A percentile compares a stretch with the other conserved stretches of the same genome.
Evolutionary conservation across 2,113 vertebrate species (phyloP).

Genomic region (Oreotragus oreotragus): DNA sequence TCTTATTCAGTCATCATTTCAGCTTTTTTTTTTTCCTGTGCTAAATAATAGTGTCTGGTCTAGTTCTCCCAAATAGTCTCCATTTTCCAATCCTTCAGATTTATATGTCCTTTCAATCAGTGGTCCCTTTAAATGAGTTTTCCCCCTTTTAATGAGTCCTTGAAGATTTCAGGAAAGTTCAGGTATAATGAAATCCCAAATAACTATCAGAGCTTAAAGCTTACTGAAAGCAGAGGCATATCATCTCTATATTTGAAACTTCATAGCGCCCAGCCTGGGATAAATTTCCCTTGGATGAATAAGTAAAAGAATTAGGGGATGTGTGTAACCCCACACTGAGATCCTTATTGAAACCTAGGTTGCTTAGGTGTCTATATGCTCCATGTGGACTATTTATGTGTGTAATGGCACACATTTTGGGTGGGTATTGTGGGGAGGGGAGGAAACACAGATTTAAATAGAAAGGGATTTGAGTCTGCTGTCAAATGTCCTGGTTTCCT

Average conservation of each 20-base stretch:
- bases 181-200: background rate
- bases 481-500: background rate
- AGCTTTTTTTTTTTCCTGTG: background rate
- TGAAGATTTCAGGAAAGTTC: background rate
- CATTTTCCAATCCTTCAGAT: constrained; percentile 46
- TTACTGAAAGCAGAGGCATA: background rate
- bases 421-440: background rate
- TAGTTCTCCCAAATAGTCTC: background rate
- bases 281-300: background rate
- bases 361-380: background rate
- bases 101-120: constrained; percentile 33
- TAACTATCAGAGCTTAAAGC: background rate
- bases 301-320: background rate
- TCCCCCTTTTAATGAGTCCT: background rate
- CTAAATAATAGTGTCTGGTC: constrained; percentile 44
- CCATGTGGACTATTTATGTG: background rate
- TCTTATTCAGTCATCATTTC: constrained; percentile 60
- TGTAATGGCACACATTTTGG: background rate
- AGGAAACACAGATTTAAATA: background rate
- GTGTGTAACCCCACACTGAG: background rate
- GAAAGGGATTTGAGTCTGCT: background rate
- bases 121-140: too few relatives aligned
- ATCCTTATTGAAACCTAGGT: background rate
- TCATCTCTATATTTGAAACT: background rate
- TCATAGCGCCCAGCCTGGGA: background rate